Percentiles rank a stretch among this genome's conserved stretches.
phyloP scores from a whole-genome alignment of 2,797 vertebrate genomes.

The Xerus rutilus region DNA sequence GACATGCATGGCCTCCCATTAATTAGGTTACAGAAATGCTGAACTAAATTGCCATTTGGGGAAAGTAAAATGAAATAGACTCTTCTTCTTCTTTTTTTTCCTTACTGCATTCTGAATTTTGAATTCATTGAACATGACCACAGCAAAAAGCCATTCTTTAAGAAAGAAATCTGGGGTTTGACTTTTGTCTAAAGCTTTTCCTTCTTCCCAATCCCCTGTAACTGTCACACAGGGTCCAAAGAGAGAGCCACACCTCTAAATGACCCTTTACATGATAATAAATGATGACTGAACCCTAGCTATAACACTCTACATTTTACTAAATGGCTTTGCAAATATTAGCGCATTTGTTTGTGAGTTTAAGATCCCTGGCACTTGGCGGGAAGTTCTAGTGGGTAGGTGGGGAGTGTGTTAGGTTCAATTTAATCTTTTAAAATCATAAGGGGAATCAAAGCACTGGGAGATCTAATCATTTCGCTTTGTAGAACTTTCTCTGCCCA shows the following conservation, averaged over 20 bases:
- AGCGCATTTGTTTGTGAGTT: constrained; percentile 74
- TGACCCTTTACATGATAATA: not conserved
- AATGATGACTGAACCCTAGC: not conserved
- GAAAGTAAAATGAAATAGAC: constrained; percentile 3
- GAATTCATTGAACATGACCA: constrained; percentile 64
- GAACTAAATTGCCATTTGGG: constrained; percentile 31
- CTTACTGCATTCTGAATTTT: constrained; percentile 43
- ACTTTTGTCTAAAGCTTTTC: constrained; percentile 58
- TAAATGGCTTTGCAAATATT: constrained; percentile 70
- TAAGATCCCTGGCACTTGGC: constrained; percentile 45
- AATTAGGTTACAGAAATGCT: constrained; percentile 64
- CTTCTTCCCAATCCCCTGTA: not conserved
- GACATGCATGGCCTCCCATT: constrained; percentile 72
- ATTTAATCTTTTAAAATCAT: constrained; percentile 80
- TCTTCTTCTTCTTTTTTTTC: not conserved
- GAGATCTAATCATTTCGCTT: constrained; percentile 55
- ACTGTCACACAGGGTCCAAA: not conserved
- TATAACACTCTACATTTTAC: not conserved
- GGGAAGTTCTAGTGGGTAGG: not conserved
- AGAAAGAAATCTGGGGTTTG: constrained; percentile 44
- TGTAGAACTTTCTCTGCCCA: not conserved
- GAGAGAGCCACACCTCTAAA: not conserved
- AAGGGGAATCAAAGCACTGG: constrained; percentile 55
- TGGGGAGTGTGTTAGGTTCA: not conserved
- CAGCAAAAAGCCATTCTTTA: constrained; percentile 49